Conservation (phyloP, 2,888 invertebrate species). For the Girardia tigrina region DNA sequence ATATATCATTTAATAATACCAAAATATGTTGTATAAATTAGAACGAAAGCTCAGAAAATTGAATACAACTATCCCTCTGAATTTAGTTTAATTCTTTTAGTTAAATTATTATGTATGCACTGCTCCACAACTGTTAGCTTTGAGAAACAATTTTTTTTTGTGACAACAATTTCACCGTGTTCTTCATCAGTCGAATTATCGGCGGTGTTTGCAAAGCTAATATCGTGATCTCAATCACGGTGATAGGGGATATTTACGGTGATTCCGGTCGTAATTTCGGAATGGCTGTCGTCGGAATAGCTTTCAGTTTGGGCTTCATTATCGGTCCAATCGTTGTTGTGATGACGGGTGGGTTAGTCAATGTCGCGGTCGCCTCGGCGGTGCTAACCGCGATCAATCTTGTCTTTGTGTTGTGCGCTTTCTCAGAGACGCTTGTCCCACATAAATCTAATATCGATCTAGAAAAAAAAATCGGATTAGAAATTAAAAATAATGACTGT, state of each 20-base stretch:
- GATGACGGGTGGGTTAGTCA: background rate
- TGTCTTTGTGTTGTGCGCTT: background rate
- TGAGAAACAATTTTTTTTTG: too few relatives aligned
- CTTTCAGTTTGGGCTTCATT: constrained; percentile 93
- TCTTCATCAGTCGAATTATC: constrained; percentile 76
- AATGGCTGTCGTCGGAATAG: constrained; percentile 73
- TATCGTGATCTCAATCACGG: constrained; percentile 80
- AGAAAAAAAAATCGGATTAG: too few relatives aligned
- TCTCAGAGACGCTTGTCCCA: background rate
- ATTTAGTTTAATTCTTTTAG: too few relatives aligned
- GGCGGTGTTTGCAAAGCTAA: constrained; percentile 93
- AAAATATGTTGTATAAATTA: too few relatives aligned
- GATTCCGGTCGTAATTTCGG: constrained; percentile 72
- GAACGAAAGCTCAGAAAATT: too few relatives aligned
- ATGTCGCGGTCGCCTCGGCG: background rate
- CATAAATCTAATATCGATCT: too few relatives aligned
- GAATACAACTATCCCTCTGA: too few relatives aligned
- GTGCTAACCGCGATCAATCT: background rate
- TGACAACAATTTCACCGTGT: constrained; percentile 65
- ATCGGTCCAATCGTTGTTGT: constrained; percentile 88
- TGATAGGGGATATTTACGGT: constrained; percentile 77
- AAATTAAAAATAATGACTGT: too few relatives aligned
- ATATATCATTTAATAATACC: too few relatives aligned
- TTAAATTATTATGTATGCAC: too few relatives aligned
- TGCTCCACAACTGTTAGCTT: too few relatives aligned